Base-by-base conservation (phyloP, 2,888 invertebrate species). In the Catocala sponsa region DNA sequence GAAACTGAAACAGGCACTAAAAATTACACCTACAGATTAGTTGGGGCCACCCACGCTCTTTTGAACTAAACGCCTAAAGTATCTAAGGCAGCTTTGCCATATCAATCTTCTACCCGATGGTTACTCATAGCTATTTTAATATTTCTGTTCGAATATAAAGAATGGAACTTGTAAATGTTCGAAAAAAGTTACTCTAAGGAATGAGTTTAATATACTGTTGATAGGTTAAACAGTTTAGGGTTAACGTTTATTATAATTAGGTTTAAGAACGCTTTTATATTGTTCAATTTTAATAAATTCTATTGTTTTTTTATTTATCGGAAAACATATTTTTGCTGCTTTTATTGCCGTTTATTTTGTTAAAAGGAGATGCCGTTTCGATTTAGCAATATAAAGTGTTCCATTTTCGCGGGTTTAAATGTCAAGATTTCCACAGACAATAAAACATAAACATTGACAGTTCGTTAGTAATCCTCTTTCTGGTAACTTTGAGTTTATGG, bases 231-330 rank as follows among this genome's bases (percentile, higher is more conserved):
- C 59, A 67, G 63, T 62, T 25, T 76, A 76, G 65, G 65, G 63
- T 68, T 76, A 75, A 59, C n/a, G n/a, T n/a, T n/a, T 65, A 62
- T 65, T 63, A 63, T 69, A 74, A 75, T 74, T 76, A 76, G 74
- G 67, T 74, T 76, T 72, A 74, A 58, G 54, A 60, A 49, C 55
- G 76, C 76, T 76, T 76, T 72, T 70, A 55, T 76, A 75, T 67
- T 32, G 55, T 53, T 46, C 13, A 38, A 44, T 46, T 46, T 76
- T 70, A 55, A 51, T 64, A 61, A 58, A n/a, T 15, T 61, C 47
- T 41, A 43, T 2, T 56, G 2, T 61, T 42, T 64, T 53, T 56
- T 59, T 25, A 1, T 25, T 54, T 38, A 68, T 48, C 33, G 32
- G 5, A 59, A 59, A 66, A n/a, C 46, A 38, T 68, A 63, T 64